Conservation (phyloP, 2,888 invertebrate species). For the Pandemis heparana region DNA sequence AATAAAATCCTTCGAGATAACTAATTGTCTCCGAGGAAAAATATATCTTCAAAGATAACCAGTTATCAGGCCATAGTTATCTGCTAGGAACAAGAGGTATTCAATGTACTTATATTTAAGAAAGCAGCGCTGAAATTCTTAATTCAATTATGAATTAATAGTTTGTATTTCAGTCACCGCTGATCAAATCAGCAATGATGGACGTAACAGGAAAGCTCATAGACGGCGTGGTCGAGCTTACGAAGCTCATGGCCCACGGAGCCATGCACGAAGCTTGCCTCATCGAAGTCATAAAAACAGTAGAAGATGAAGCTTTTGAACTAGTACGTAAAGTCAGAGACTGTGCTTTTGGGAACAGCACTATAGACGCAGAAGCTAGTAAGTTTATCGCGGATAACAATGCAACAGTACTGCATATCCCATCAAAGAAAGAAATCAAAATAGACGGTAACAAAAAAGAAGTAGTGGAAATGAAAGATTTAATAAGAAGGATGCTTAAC, state of each 20-base stretch:
- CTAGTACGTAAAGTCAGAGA: constrained; percentile 59
- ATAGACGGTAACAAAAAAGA: constrained; percentile 44
- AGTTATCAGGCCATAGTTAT: too few relatives aligned
- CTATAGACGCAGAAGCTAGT: constrained; percentile 51
- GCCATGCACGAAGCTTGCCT: constrained; percentile 83
- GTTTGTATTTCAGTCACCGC: constrained; percentile 69
- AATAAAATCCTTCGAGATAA: too few relatives aligned
- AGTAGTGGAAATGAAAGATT: constrained; percentile 58
- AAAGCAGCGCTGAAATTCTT: neutral
- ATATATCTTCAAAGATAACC: too few relatives aligned
- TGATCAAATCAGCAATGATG: constrained; percentile 78
- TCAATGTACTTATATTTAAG: neutral
- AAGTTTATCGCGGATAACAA: constrained; percentile 65
- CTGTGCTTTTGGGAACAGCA: constrained; percentile 62
- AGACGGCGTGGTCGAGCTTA: constrained; percentile 72
- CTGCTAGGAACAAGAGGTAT: too few relatives aligned
- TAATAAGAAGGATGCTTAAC: constrained; percentile 65
- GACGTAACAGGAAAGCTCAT: constrained; percentile 71
- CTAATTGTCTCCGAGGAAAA: too few relatives aligned
- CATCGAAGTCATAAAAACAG: constrained; percentile 74
- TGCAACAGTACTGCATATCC: constrained; percentile 69
- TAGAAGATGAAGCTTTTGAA: constrained; percentile 72
- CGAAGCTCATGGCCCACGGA: constrained; percentile 78
- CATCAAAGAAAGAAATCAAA: constrained; percentile 44
- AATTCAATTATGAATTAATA: neutral